phyloP scores from a whole-genome alignment of 2,888 invertebrate species.

The Hydroisotoma schaefferi region DNA sequence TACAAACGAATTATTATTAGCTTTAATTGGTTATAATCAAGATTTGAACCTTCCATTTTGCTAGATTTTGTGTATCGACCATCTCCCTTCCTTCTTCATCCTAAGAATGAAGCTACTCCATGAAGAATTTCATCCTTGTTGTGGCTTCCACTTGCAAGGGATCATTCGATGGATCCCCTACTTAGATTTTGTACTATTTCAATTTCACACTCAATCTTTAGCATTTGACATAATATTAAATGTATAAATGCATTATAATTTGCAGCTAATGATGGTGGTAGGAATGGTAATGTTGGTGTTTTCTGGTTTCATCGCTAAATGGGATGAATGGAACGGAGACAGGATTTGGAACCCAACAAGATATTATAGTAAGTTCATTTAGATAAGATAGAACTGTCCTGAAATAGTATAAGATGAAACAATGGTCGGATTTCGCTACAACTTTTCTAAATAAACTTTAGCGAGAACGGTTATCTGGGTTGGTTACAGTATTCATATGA shows the following conservation, averaged over 20 bases:
- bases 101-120: background rate
- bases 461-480: background rate
- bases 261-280: background rate
- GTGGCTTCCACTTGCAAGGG: slow-evolving; percentile 1
- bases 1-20: no score
- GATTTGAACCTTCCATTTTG: no score
- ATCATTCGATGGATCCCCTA: background rate
- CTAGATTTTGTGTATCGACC: no score
- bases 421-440: no score
- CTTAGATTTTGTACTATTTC: background rate
- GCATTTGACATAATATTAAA: background rate
- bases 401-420: no score
- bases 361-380: no score
- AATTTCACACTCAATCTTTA: background rate
- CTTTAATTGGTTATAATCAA: no score
- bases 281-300: background rate
- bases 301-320: background rate
- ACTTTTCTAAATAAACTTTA: background rate
- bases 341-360: background rate
- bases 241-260: background rate
- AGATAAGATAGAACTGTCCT: no score
- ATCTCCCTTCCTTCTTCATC: no score
- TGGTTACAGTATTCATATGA: background rate
- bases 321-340: background rate
- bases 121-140: slow-evolving; percentile 3